phyloP scores from a whole-genome alignment of 2,797 vertebrate species.

The Mormyrus proboscirostris region DNA sequence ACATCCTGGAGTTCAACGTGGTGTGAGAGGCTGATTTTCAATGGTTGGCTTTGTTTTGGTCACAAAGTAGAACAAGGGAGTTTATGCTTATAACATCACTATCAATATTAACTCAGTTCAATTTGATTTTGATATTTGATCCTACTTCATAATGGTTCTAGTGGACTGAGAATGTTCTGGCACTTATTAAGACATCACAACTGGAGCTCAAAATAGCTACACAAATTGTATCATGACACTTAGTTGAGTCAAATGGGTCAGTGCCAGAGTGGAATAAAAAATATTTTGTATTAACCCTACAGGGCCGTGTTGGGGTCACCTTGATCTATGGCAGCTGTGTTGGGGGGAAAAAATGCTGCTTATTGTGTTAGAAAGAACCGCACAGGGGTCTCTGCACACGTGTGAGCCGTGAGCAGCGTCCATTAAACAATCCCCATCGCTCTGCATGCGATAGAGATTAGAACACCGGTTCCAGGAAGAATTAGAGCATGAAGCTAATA shows the following conservation, averaged over 20 bases:
- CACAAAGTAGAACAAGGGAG: background rate
- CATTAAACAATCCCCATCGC: background rate
- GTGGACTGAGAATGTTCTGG: background rate
- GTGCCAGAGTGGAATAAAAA: background rate
- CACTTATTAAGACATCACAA: background rate
- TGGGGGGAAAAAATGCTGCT: background rate
- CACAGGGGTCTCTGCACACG: background rate
- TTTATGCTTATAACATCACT: background rate
- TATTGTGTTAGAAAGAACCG: background rate
- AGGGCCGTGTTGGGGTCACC: background rate
- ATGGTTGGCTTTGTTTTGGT: background rate
- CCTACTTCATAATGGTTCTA: background rate
- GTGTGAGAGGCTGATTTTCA: background rate
- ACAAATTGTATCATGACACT: background rate
- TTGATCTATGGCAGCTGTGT: background rate
- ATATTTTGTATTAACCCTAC: background rate
- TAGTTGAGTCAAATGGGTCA: background rate
- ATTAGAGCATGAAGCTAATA: background rate
- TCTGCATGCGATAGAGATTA: background rate
- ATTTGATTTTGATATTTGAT: background rate
- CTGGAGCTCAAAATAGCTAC: background rate
- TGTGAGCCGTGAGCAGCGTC: background rate
- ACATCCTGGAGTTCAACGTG: background rate
- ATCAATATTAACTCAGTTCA: background rate
- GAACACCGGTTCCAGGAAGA: background rate